These are phyloP conservation scores for Melanostoma scalare DNA, from an alignment of 2,888 invertebrate genomes.

Conservation along the genomic window DNA sequence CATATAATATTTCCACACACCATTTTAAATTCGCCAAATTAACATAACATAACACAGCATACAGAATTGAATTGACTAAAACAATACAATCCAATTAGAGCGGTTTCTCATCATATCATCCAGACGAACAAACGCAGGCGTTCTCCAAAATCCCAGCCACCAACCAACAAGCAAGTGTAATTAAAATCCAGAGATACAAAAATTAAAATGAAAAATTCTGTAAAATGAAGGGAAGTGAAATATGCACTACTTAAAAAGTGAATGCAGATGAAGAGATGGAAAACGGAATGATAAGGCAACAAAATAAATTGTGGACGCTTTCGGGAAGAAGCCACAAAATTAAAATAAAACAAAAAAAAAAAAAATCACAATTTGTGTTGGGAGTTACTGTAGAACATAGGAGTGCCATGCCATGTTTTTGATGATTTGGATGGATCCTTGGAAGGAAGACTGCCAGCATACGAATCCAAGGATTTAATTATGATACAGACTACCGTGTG, in stretches of 20 bases:
- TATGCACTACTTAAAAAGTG: conserved; percentile 24
- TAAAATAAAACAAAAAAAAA: conserved; percentile 11
- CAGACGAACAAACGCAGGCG: conserved; percentile 25
- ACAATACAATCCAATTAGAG: conserved; percentile 67
- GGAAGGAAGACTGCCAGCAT: background rate
- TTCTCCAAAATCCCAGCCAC: background rate
- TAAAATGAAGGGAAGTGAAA: conserved; percentile 13
- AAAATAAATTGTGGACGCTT: conserved; percentile 5
- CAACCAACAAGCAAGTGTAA: conserved; percentile 26
- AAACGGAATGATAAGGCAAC: conserved; percentile 23
- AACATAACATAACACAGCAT: conserved; percentile 49
- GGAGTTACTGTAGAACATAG: conserved; percentile 25
- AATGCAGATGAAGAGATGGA: conserved; percentile 16
- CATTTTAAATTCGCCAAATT: conserved; percentile 48
- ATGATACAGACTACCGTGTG: background rate
- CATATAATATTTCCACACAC: background rate
- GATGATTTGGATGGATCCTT: conserved; percentile 24
- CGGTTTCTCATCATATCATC: conserved; percentile 19
- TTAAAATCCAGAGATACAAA: conserved; percentile 54
- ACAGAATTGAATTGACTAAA: conserved; percentile 61
- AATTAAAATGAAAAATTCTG: background rate
- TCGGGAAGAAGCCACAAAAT: conserved; percentile 2
- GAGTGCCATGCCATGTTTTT: conserved; percentile 28
- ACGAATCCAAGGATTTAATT: background rate
- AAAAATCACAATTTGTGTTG: conserved; percentile 15